Base-by-base conservation (phyloP, 2,797 vertebrate species). In the Sciurus carolinensis region DNA sequence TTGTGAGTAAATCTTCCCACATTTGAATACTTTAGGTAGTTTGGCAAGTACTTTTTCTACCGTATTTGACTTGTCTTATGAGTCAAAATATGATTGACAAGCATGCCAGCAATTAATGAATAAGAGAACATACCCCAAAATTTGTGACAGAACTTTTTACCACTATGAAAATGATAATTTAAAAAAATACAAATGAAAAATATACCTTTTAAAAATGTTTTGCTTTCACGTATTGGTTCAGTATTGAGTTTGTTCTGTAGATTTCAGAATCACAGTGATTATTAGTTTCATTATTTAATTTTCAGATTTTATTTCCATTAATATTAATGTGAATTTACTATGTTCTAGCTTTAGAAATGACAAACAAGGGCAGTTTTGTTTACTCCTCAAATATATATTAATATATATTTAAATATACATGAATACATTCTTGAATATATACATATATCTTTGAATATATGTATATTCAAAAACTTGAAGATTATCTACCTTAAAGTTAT, bases 1-100 rank as follows among this genome's bases (percentile, higher is more conserved):
- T 81, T 72, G 17, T 79, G 26, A 94, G 17, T 7, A 90, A 52
- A 81, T 71, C 4, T 83, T 20, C 22, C 39, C 39, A 80, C 0
- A 52, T 64, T 59, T 84, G 52, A 96, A 87, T 87, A 79, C 83
- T 67, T 57, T 96, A 80, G 92, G 12, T 71, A 86, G 79, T 33
- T 90, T 91, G 17, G 69, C 2, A 64, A 73, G 50, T 77, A 79
- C 59, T 95, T 91, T 93, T 90, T 33, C 18, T 64, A 73, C 10
- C 2, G 76, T 85, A 85, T 71, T 87, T 94, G 72, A 67, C 6
- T 50, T 95, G 39, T 76, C 44, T 84, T 10, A 15, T 57, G 67
- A 28, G 44, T 77, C 67, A 95, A 83, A 96, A 75, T 86, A 80
- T 72, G 39, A 90, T 52, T 92, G 72, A 95, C 47, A 33, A 47